Evolutionary conservation across 2,113 vertebrate species (phyloP), one percentile per base, ranked within the genome.

Genomic region (Ancistrus triradiatus): DNA sequence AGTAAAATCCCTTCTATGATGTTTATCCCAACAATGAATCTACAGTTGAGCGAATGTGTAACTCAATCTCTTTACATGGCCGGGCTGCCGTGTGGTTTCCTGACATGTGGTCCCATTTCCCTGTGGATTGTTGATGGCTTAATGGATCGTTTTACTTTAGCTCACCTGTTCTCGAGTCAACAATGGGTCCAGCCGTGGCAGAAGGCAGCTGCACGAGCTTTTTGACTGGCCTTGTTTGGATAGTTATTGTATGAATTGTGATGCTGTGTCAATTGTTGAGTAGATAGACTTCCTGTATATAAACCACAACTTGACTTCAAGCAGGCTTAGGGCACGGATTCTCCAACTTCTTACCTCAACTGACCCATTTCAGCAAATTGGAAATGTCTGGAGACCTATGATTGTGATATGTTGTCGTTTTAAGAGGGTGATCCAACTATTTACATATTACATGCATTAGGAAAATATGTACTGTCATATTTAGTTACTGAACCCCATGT

Each of bases 131-230:
- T 21, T 60, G 13, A n/a, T 4, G 31, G 17, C 18, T 37, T 48
- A 60, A 35, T 60, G 13, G 44, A 42, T 21, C 42, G 15, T 19
- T 63, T 28, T 40, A 58, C 22, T 50, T 43, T 40, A 62, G 33
- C 31, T 62, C 33, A 40, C 18, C 21, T 50, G 59, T 40, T 63
- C 35, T 63, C 35, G n/a, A 17, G 35, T 42, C 15, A 51, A 40
- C 60, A 62, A 14, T 5, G n/a, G 7, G 6, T 1, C 33, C 14
- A 7, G 18, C 9, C 4, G 18, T 22, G 21, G 18, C 13, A 5
- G 9, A 24, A 1, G 27, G 13, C 46, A 38, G 9, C 46, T 60
- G 58, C 15, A 28, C 4, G 8, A 25, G 46, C 31, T 17, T 38
- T 38, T 15, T 38, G 13, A 44, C 35, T 2, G 48, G 4, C 44